Conservation (phyloP, 2,888 invertebrate species). For the Vanessa cardui region DNA sequence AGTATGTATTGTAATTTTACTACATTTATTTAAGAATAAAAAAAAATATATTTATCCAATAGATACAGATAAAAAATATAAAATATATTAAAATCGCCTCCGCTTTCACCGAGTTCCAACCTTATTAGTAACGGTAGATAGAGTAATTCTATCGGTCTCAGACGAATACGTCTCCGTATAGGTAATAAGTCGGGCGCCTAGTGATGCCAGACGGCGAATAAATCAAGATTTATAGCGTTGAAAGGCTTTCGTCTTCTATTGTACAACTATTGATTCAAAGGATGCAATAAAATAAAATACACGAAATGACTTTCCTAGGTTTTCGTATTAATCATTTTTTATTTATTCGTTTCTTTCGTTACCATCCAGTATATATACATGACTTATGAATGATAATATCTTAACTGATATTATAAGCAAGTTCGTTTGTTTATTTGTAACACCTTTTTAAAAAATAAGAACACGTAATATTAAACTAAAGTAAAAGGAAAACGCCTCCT, state of each 20-base stretch:
- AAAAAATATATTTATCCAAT: too few species aligned
- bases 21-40: too few species aligned
- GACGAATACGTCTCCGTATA: slow-evolving; percentile 32
- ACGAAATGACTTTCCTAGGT: slow-evolving; percentile 1
- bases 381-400: too few species aligned
- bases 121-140: slow-evolving; percentile 20
- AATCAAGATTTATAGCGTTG: slow-evolving; percentile 38
- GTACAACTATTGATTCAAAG: slow-evolving; percentile 30
- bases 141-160: slow-evolving; percentile 33
- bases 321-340: slow-evolving; percentile 3
- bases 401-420: too few species aligned
- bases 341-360: neutral
- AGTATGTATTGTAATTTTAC: too few species aligned
- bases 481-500: too few species aligned
- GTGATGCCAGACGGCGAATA: slow-evolving; percentile 35
- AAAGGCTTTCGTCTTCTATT: slow-evolving; percentile 34
- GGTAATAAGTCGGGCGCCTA: slow-evolving; percentile 38
- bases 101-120: neutral
- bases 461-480: too few species aligned
- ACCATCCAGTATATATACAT: neutral
- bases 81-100: neutral
- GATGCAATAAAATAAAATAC: slow-evolving; percentile 32
- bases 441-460: too few species aligned
- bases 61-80: too few species aligned
- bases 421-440: too few species aligned